These are phyloP conservation scores for Proterorhinus semilunaris DNA, from an alignment of 2,113 vertebrate genomes.

Conservation along the genomic window DNA sequence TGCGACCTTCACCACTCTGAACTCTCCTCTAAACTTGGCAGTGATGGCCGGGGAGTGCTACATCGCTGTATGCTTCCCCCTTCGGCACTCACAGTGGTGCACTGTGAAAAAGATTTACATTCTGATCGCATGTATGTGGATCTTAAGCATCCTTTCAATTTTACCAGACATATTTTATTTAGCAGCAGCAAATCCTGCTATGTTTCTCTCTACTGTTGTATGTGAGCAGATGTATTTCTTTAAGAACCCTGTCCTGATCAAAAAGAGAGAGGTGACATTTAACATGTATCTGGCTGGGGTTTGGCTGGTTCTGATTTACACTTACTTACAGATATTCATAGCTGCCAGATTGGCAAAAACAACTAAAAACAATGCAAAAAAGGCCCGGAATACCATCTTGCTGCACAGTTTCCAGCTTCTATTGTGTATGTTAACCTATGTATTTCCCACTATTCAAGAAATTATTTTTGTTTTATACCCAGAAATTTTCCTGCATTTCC, in stretches of 20 bases:
- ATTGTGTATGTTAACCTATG: slow-evolving; percentile 52
- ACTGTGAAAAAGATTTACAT: slow-evolving; percentile 49
- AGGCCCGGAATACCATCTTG: slow-evolving; percentile 62
- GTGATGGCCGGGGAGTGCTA: slow-evolving; percentile 64
- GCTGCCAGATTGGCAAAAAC: slow-evolving; percentile 29
- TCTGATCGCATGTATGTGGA: slow-evolving; percentile 60
- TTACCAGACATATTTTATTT: slow-evolving; percentile 50
- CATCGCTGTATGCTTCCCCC: slow-evolving; percentile 58
- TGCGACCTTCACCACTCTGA: slow-evolving; percentile 42
- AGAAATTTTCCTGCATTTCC: background rate
- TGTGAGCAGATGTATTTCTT: slow-evolving; percentile 11
- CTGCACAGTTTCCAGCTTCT: slow-evolving; percentile 60
- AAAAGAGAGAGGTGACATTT: slow-evolving; percentile 18
- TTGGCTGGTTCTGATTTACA: slow-evolving; percentile 44
- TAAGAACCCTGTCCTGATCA: background rate
- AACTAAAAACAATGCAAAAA: slow-evolving; percentile 33
- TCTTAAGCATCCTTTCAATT: slow-evolving; percentile 34
- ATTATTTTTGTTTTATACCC: slow-evolving; percentile 25
- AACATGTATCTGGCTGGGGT: slow-evolving; percentile 36
- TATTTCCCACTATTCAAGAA: slow-evolving; percentile 20
- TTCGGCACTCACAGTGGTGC: slow-evolving; percentile 55
- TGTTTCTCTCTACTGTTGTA: slow-evolving; percentile 12
- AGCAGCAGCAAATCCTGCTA: slow-evolving; percentile 15
- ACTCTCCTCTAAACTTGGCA: slow-evolving; percentile 60
- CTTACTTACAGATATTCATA: slow-evolving; percentile 47